A percentile compares a stretch with the other conserved stretches of the same genome.
Conservation (phyloP, 2,888 invertebrate genomes). For the Dynastes grantii region DNA sequence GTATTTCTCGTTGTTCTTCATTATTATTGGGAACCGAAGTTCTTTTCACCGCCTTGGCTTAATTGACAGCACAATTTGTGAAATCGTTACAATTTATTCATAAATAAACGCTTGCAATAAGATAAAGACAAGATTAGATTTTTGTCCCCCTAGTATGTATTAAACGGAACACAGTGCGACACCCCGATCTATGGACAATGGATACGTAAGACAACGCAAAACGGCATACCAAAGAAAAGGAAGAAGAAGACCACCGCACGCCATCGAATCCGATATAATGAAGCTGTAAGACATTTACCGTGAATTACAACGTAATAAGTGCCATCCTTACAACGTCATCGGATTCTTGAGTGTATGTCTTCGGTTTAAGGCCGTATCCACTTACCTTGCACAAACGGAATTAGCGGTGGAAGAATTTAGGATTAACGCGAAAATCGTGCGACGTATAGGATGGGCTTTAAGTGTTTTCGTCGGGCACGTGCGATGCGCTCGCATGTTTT, state of each 20-base stretch:
- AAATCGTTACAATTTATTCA: too few species aligned
- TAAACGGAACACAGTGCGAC: neutral
- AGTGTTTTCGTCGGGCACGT: conserved; percentile 35
- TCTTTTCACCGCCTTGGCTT: too few species aligned
- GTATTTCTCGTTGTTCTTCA: too few species aligned
- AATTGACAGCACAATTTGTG: too few species aligned
- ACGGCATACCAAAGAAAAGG: conserved; percentile 1
- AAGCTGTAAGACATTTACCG: conserved; percentile 68
- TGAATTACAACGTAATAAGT: conserved; percentile 68
- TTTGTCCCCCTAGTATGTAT: too few species aligned
- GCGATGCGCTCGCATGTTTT: conserved; percentile 28
- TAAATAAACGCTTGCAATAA: too few species aligned
- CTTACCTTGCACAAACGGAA: conserved; percentile 53
- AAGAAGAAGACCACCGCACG: conserved; percentile 43
- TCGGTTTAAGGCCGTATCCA: conserved; percentile 52
- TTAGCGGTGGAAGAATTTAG: conserved; percentile 53
- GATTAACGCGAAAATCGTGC: conserved; percentile 46
- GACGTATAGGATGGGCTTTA: conserved; percentile 15
- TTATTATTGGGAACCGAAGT: too few species aligned
- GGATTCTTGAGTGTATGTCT: conserved; percentile 62
- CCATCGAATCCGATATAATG: conserved; percentile 63
- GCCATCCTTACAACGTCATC: conserved; percentile 66
- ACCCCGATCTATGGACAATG: conserved; percentile 22
- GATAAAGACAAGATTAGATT: too few species aligned
- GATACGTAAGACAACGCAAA: conserved; percentile 6